These are phyloP conservation scores for Cantharis lateralis DNA, from an alignment of 2,888 invertebrate species.

Conservation along the genomic window DNA sequence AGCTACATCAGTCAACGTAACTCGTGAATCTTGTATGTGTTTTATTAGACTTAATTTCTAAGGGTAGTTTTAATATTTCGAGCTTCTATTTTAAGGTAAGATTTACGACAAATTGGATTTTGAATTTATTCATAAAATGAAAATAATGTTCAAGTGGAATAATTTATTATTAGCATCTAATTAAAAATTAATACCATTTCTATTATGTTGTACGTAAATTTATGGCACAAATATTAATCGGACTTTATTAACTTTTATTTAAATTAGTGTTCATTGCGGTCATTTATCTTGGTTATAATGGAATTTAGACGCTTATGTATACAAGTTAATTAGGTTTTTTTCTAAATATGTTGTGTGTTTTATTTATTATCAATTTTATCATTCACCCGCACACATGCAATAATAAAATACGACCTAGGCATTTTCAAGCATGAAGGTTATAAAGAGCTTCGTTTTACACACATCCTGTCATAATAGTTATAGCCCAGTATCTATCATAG, in stretches of 20 bases:
- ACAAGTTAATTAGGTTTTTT: neutral
- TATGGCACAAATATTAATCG: neutral
- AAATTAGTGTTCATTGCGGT: conserved; percentile 6
- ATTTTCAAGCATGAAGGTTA: neutral
- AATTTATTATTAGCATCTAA: neutral
- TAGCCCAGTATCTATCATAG: neutral
- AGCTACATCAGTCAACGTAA: neutral
- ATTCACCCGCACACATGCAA: neutral
- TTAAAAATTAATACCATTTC: neutral
- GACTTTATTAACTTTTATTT: conserved; percentile 8
- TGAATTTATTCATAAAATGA: neutral
- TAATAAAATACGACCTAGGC: neutral
- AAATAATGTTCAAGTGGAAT: neutral
- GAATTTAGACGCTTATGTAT: conserved; percentile 9
- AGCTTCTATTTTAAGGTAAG: neutral
- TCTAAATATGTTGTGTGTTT: neutral
- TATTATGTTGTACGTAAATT: neutral
- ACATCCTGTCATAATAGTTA: neutral
- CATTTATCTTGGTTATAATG: conserved; percentile 14
- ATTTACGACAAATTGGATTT: neutral
- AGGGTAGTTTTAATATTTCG: neutral
- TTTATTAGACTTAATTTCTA: neutral
- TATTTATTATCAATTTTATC: neutral
- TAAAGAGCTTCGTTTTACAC: neutral
- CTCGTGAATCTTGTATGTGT: conserved; percentile 19